These are phyloP conservation scores for Ridgeia piscesae DNA, from an alignment of 1,140 invertebrate species.

Conservation along the genomic window DNA sequence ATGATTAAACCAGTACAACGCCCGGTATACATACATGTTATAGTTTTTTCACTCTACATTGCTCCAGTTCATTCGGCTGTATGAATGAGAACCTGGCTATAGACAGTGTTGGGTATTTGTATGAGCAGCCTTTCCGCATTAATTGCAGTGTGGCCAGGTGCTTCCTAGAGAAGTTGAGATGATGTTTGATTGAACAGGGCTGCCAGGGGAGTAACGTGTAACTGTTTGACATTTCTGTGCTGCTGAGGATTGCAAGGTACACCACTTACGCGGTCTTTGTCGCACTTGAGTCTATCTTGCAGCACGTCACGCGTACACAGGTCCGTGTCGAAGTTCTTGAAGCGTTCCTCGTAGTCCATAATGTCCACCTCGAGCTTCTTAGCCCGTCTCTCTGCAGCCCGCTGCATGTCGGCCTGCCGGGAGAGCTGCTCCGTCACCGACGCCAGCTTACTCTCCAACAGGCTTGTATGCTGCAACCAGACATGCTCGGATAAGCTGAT, in stretches of 20 bases:
- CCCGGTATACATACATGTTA: no score
- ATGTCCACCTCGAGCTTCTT: slow-evolving; percentile 46
- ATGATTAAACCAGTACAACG: background rate
- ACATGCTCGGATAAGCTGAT: background rate
- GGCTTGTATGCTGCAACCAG: slow-evolving; percentile 41
- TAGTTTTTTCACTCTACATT: no score
- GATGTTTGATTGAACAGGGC: no score
- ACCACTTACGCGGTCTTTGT: slow-evolving; percentile 52
- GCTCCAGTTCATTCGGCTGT: no score
- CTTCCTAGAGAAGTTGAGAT: no score
- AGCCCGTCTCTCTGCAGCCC: slow-evolving; percentile 39
- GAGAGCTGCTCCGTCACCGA: slow-evolving; percentile 51
- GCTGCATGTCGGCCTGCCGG: slow-evolving; percentile 45
- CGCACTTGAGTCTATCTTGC: slow-evolving; percentile 50
- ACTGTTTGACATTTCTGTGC: background rate
- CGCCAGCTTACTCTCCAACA: slow-evolving; percentile 48
- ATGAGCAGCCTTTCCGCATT: no score
- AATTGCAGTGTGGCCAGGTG: no score
- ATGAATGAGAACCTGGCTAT: no score
- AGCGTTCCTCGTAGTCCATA: slow-evolving; percentile 42
- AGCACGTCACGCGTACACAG: slow-evolving; percentile 52
- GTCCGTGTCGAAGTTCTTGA: slow-evolving; percentile 50
- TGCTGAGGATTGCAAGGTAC: background rate
- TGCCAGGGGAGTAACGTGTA: no score
- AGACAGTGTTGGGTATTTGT: no score